Conservation (phyloP, 2,113 vertebrate genomes). For the Ramphastos sulfuratus region DNA sequence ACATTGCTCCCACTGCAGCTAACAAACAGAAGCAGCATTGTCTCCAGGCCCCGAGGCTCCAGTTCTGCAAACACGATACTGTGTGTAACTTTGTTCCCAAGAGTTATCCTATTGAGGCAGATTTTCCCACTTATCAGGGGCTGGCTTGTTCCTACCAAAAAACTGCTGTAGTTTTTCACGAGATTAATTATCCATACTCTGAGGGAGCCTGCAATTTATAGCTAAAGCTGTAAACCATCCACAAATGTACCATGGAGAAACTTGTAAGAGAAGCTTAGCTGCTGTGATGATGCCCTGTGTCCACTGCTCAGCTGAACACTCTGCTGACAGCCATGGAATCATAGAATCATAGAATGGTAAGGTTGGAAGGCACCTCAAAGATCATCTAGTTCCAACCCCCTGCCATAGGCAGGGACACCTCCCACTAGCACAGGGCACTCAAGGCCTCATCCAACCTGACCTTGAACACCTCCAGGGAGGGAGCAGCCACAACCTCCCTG, state of each 20-base stretch:
- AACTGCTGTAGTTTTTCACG: conserved; percentile 27
- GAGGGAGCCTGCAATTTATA: conserved; percentile 26
- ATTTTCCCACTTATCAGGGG: conserved; percentile 49
- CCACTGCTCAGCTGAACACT: neutral
- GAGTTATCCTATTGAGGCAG: conserved; percentile 51
- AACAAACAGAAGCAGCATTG: conserved; percentile 41
- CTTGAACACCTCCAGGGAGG: too few relatives aligned
- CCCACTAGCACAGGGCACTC: too few relatives aligned
- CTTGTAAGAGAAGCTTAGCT: neutral
- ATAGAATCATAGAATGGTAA: too few relatives aligned
- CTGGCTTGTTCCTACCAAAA: conserved; percentile 28
- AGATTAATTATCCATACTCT: conserved; percentile 56
- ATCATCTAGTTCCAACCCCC: too few relatives aligned
- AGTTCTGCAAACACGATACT: conserved; percentile 12
- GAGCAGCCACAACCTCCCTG: too few relatives aligned
- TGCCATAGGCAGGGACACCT: too few relatives aligned
- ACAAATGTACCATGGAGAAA: neutral
- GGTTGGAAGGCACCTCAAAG: too few relatives aligned
- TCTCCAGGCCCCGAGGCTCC: conserved; percentile 49
- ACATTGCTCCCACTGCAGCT: conserved; percentile 19
- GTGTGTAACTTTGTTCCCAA: conserved; percentile 55
- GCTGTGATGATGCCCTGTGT: neutral
- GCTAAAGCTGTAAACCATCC: conserved; percentile 38
- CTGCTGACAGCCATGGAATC: neutral
- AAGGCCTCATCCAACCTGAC: too few relatives aligned